These are phyloP conservation scores for Heliconius aoede DNA, from an alignment of 2,888 invertebrate species.

Conservation along the genomic window DNA sequence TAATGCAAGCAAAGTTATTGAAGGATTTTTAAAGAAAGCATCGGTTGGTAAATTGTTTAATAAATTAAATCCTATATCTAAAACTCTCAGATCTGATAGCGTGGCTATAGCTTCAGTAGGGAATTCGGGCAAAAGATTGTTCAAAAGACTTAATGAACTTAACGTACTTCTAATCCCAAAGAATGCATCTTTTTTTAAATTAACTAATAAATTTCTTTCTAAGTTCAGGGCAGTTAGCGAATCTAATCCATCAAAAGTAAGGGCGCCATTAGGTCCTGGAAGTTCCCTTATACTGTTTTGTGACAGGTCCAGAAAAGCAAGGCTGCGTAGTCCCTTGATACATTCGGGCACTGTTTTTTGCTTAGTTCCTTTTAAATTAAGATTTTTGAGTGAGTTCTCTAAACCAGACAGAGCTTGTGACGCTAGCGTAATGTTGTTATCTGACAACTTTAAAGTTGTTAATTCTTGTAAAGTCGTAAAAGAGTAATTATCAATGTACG, in stretches of 20 bases:
- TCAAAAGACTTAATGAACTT: conserved; percentile 93
- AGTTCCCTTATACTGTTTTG: conserved; percentile 93
- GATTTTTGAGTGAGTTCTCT: conserved; percentile 91
- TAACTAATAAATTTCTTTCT: conserved; percentile 93
- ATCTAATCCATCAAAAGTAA: conserved; percentile 89
- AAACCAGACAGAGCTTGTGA: conserved; percentile 89
- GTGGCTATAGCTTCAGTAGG: conserved; percentile 91
- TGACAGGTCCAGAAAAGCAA: conserved; percentile 95
- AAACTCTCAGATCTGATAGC: conserved; percentile 91
- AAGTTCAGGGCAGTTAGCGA: conserved; percentile 93
- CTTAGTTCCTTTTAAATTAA: conserved; percentile 94
- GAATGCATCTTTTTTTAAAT: conserved; percentile 90
- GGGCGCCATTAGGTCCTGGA: conserved; percentile 87
- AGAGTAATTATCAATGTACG: conserved; percentile 88
- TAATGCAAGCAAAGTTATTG: conserved; percentile 92
- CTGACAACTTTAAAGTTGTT: conserved; percentile 92
- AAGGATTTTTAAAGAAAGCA: conserved; percentile 92
- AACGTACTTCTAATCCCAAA: conserved; percentile 90
- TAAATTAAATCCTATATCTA: conserved; percentile 96
- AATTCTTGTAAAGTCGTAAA: conserved; percentile 89
- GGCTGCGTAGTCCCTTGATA: conserved; percentile 88
- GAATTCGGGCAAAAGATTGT: conserved; percentile 94
- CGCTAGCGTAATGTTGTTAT: conserved; percentile 91
- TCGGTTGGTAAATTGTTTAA: conserved; percentile 90
- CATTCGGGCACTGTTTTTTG: conserved; percentile 92